Base-by-base conservation (phyloP, 92 coral and sea anemone genomes). In the Paragorgia papillata region DNA sequence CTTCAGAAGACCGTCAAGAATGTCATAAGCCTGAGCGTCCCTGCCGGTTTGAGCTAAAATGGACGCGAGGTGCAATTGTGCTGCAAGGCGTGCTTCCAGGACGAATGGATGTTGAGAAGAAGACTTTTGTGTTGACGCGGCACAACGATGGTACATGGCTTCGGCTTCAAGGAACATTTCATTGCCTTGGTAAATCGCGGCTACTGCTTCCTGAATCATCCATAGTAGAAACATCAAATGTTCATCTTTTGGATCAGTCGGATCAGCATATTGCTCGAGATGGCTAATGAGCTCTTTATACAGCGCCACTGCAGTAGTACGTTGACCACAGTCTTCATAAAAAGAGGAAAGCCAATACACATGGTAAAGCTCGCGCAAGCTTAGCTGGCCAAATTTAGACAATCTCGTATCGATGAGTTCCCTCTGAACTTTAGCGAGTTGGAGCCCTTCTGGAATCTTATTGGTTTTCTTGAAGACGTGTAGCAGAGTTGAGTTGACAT, bases 401-500 rank as follows among this genome's bases (percentile, higher is more conserved):
- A 69, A 21, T 17, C 10, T 69, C 25, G n/a, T n/a, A n/a, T 69
- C 58, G 46, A 50, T 50, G 14, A 50, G 17, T 37, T 14, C 21
- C 48, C 44, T 19, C 43, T 69, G 76, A 12, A 37, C 9, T 32
- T 69, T 50, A 32, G 76, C 76, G 27, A 69, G 76, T 69, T 48
- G 59, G 26, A 69, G 39, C 1, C 76, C 76, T 9, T 69, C 76
- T 28, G 24, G 39, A 26, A 69, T 69, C 41, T 44, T n/a, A 69
- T 46, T 21, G 24, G 15, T n/a, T n/a, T n/a, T n/a, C n/a, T n/a
- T n/a, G n/a, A n/a, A n/a, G n/a, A n/a, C n/a, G n/a, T n/a, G n/a
- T n/a, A 69, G 76, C 76, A 69, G 60, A 20, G 76, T 25, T 14
- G 76, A 69, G 48, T 69, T 69, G 25, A 69, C n/a, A 37, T 69